Base-by-base conservation (phyloP, 2,888 invertebrate genomes). In the Melinopterus prodromus region DNA sequence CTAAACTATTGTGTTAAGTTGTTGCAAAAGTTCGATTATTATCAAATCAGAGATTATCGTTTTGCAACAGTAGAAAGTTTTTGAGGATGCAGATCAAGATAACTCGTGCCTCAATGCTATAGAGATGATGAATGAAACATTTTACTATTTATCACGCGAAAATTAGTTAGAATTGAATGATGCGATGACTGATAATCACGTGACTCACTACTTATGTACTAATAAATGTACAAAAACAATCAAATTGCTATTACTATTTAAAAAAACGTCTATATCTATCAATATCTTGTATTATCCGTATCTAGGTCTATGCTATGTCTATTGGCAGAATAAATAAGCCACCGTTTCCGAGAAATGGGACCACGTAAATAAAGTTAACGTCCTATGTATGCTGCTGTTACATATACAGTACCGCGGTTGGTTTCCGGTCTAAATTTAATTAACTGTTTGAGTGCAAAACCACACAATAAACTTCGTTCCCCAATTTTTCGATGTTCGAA, bases 31-130 rank as follows among this genome's bases (percentile, higher is more conserved):
- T 53, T 12, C 12, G 53, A 53, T 53, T 53, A 53, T 26, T 53
- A 53, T 53, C 53, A 53, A 53, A 12, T 53, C 53, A 53, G 53
- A 53, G 53, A 53, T 53, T 9, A 53, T 53, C 53, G 53, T 53
- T 53, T 53, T 53, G 53, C 53, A 53, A 53, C 53, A 53, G 53
- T 53, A 53, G 53, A 53, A 53, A 53, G 53, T 53, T 53, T 53
- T 53, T 53, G 38, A 53, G 53, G 53, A 53, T 53, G 53, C 53
- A 53, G 53, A 53, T 53, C 5, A 1, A 53, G 53, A 53, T 53
- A 53, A 12, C 7, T 53, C 53, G 53, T 53, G 53, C 53, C 53
- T 53, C 9, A 7, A 9, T 53, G 53, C 53, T 12, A 26, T 26
- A 12, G 53, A 53, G 53, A 4, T 53, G 53, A 53, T 53, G 53